A percentile compares a stretch with the other conserved stretches of the same genome.
phyloP scores from a whole-genome alignment of 2,888 invertebrate species.

The Drosophila merina region DNA sequence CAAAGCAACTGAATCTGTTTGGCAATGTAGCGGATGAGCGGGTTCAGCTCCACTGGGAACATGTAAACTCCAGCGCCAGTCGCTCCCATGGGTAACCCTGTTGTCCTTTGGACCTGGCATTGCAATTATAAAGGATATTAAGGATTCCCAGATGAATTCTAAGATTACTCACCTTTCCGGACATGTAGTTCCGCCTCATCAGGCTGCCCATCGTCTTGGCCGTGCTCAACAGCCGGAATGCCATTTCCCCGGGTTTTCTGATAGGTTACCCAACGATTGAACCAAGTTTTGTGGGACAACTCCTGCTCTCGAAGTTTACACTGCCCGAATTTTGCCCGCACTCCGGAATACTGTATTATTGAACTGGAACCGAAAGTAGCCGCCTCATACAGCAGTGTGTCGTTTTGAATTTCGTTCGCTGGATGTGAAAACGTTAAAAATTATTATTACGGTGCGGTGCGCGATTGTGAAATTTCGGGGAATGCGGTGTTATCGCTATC shows the following conservation, averaged over 20 bases:
- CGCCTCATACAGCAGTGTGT: constrained; percentile 55
- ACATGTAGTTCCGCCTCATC: constrained; percentile 80
- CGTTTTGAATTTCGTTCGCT: constrained; percentile 37
- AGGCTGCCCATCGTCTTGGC: constrained; percentile 86
- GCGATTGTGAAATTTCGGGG: constrained; percentile 70
- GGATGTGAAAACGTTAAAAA: constrained; percentile 31
- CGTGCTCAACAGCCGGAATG: constrained; percentile 86
- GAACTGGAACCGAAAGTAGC: constrained; percentile 17
- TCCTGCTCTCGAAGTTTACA: constrained; percentile 26
- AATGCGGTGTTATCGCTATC: constrained; percentile 3
- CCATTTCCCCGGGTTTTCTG: constrained; percentile 84
- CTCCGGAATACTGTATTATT: constrained; percentile 29
- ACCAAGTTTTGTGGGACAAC: constrained; percentile 31
- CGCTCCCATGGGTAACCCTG: constrained; percentile 16
- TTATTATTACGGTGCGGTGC: constrained; percentile 54
- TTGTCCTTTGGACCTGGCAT: constrained; percentile 38
- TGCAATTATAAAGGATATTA: too few relatives aligned
- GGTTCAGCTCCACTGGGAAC: constrained; percentile 58
- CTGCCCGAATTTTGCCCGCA: constrained; percentile 45
- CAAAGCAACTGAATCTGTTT: constrained; percentile 85
- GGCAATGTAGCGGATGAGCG: constrained; percentile 75
- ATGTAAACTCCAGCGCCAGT: constrained; percentile 28
- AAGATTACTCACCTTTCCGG: constrained; percentile 54
- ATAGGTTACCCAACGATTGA: constrained; percentile 70
- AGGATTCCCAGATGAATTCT: too few relatives aligned